Percentiles rank a stretch among this genome's conserved stretches.
Evolutionary conservation across 2,797 vertebrate species (phyloP).

Genomic region (Sylvilagus floridanus): DNA sequence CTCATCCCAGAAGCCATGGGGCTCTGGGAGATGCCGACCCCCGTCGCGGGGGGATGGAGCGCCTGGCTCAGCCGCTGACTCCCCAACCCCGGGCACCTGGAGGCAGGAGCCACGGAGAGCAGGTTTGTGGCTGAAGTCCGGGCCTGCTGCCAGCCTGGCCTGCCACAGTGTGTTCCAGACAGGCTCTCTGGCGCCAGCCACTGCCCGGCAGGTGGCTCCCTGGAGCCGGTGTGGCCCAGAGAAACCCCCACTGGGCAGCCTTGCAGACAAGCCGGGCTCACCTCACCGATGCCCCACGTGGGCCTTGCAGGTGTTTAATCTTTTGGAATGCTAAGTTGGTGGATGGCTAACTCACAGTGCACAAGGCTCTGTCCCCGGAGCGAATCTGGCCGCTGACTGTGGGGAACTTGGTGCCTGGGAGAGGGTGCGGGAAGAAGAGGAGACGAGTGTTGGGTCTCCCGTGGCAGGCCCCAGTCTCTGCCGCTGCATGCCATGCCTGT

Average conservation of each 20-base stretch:
- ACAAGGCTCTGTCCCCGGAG: neutral
- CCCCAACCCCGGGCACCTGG: accelerated
- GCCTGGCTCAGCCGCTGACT: neutral
- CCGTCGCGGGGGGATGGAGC: accelerated
- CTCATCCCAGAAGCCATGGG: accelerated
- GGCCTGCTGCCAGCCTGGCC: neutral
- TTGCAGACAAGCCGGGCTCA: neutral
- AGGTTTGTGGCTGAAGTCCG: no score
- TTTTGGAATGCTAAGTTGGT: neutral
- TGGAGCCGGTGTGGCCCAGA: neutral
- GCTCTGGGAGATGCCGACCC: neutral
- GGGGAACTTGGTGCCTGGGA: neutral
- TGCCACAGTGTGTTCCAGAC: neutral
- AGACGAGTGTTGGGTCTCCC: no score
- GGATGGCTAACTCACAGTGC: neutral
- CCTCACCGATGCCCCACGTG: accelerated
- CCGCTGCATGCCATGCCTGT: accelerated
- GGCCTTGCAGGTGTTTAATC: neutral
- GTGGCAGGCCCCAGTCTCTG: neutral
- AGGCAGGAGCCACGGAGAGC: neutral
- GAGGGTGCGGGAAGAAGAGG: neutral
- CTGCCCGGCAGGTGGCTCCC: neutral
- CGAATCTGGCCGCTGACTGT: neutral
- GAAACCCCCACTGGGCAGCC: neutral
- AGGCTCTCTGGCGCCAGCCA: neutral